Conservation (phyloP, 2,797 vertebrate genomes). For the Natrix natrix region DNA sequence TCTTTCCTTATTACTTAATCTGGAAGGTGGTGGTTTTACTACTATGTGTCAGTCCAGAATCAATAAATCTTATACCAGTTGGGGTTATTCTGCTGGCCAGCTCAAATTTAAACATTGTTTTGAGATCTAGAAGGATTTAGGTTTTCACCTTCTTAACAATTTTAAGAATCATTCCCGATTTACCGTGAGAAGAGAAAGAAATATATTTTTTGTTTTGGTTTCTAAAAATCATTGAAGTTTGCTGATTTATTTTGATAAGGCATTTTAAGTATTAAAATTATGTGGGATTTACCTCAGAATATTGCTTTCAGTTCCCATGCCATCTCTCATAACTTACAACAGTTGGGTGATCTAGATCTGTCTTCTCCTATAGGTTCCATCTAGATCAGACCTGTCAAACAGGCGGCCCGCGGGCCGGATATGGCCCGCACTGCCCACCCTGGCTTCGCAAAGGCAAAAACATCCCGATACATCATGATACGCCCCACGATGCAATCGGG, state of each 20-base stretch:
- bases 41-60: conserved; percentile 20
- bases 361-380: background rate
- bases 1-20: background rate
- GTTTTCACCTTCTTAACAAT: conserved; percentile 26
- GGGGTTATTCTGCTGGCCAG: conserved; percentile 23
- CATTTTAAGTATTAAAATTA: background rate
- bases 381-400: background rate
- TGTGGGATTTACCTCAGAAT: background rate
- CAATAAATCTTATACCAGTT: conserved; percentile 25
- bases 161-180: conserved; percentile 21
- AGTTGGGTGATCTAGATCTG: background rate
- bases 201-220: background rate
- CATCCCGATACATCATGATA: too few relatives aligned
- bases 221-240: background rate
- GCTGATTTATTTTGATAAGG: background rate
- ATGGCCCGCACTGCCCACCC: too few relatives aligned
- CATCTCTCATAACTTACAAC: background rate
- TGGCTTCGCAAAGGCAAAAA: too few relatives aligned
- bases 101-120: conserved; percentile 21
- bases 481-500: fast-evolving
- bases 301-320: background rate
- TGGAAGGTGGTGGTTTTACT: conserved; percentile 16
- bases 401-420: too few relatives aligned
- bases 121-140: conserved; percentile 8
- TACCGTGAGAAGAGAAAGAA: conserved; percentile 15